Evolutionary conservation across 2,113 vertebrate species (phyloP).

Genomic region (Thamnophis sirtalis): DNA sequence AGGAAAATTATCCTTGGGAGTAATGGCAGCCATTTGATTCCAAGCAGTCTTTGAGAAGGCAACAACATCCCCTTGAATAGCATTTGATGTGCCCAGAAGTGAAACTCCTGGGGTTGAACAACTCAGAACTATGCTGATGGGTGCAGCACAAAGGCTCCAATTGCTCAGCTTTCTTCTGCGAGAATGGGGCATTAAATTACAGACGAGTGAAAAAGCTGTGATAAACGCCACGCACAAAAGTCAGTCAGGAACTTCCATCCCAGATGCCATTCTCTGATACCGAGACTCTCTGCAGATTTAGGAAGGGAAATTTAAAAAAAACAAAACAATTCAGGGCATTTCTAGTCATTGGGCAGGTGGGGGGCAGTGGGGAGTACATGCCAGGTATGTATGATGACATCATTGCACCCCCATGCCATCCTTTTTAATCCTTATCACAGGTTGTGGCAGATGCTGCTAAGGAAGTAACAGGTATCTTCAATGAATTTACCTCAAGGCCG

Average conservation of each 20-base stretch:
- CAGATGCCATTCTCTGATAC: background rate
- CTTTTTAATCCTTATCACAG: background rate
- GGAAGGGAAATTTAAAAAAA: background rate
- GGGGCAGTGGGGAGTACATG: background rate
- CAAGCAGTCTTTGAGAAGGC: conserved; percentile 26
- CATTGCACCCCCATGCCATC: background rate
- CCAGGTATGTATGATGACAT: background rate
- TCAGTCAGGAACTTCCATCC: background rate
- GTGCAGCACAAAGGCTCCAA: background rate
- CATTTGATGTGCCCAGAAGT: background rate
- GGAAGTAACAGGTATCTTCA: background rate
- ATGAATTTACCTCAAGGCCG: background rate
- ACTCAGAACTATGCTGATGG: background rate
- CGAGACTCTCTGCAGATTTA: background rate
- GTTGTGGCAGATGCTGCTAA: background rate
- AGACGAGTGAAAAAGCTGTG: background rate
- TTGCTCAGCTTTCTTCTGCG: background rate
- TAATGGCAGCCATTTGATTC: conserved; percentile 23
- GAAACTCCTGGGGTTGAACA: background rate
- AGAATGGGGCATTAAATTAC: background rate
- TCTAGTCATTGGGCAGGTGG: background rate
- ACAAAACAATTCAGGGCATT: background rate
- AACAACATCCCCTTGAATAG: background rate
- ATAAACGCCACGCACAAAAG: background rate
- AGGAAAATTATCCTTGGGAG: conserved; percentile 37